A percentile compares a stretch with the other conserved stretches of the same genome.
phyloP scores from a whole-genome alignment of 2,797 vertebrate genomes.

The Phylloscopus collybita region DNA sequence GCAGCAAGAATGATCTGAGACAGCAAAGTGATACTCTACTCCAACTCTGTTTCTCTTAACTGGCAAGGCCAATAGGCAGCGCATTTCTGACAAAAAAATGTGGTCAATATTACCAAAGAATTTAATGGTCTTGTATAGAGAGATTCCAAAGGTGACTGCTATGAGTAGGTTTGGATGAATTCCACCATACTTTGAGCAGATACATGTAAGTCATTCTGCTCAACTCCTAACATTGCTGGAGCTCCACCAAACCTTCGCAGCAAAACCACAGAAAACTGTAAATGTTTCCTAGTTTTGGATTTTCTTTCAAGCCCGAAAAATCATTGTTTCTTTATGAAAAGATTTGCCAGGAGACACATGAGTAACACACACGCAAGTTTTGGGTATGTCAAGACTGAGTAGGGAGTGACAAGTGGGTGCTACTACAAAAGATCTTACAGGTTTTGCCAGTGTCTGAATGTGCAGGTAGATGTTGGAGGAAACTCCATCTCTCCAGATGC shows the following conservation, averaged over 20 bases:
- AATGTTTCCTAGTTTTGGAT: not conserved
- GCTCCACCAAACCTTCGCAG: not conserved
- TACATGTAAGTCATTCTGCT: not conserved
- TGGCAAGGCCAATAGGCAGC: not conserved
- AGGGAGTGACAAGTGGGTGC: not conserved
- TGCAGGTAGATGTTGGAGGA: not conserved
- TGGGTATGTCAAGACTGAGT: not conserved
- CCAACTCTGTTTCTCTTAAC: fast-evolving
- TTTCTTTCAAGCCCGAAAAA: not conserved
- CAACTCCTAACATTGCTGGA: not conserved
- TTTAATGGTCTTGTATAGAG: not conserved
- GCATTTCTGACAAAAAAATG: not conserved
- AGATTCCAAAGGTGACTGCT: not conserved
- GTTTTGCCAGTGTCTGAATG: not conserved
- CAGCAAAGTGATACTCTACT: not conserved
- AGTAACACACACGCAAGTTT: not conserved
- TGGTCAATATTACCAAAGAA: not conserved
- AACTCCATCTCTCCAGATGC: not conserved
- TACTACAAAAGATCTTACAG: not conserved
- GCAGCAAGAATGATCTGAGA: not conserved
- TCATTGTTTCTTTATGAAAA: not conserved
- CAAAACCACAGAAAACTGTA: not conserved
- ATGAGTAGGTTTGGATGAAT: not conserved
- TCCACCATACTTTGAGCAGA: not conserved
- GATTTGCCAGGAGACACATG: not conserved